Percentiles rank a stretch among this genome's conserved stretches.
phyloP scores from a whole-genome alignment of 2,797 vertebrate genomes.

The Sebastes nivosus region DNA sequence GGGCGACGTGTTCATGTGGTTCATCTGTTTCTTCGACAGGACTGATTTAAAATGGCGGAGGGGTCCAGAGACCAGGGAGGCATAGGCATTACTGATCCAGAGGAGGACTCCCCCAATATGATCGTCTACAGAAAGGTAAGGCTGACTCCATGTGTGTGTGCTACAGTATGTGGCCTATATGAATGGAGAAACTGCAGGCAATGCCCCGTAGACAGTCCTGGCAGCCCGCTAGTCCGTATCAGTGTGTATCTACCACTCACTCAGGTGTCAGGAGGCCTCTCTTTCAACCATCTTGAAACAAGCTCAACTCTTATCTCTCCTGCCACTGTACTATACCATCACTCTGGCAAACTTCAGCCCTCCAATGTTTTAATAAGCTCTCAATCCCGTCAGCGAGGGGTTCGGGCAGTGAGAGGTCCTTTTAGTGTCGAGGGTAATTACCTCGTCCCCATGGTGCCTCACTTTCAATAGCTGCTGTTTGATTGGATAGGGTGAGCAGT shows the following conservation, averaged over 20 bases:
- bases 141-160: not conserved
- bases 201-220: slow-evolving; percentile 36
- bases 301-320: not conserved
- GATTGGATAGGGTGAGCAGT: slow-evolving; percentile 57
- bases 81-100: slow-evolving; percentile 82
- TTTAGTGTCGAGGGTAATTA: slow-evolving; percentile 67
- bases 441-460: slow-evolving; percentile 47
- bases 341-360: slow-evolving; percentile 30
- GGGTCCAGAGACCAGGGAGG: slow-evolving; percentile 83
- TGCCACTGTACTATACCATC: slow-evolving; percentile 10
- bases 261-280: slow-evolving; percentile 40
- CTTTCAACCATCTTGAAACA: slow-evolving; percentile 30
- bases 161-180: not conserved
- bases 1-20: not conserved
- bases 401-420: slow-evolving; percentile 49
- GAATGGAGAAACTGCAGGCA: slow-evolving; percentile 24
- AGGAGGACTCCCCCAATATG: slow-evolving; percentile 95
- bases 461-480: slow-evolving; percentile 60
- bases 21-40: slow-evolving; percentile 43
- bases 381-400: slow-evolving; percentile 34
- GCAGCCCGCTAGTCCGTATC: slow-evolving; percentile 53
- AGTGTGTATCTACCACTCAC: slow-evolving; percentile 31
- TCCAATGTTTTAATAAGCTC: slow-evolving; percentile 63
- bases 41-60: slow-evolving; percentile 88
- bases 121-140: slow-evolving; percentile 97